Conservation (phyloP, 2,113 vertebrate genomes). For the Taxidea taxus region DNA sequence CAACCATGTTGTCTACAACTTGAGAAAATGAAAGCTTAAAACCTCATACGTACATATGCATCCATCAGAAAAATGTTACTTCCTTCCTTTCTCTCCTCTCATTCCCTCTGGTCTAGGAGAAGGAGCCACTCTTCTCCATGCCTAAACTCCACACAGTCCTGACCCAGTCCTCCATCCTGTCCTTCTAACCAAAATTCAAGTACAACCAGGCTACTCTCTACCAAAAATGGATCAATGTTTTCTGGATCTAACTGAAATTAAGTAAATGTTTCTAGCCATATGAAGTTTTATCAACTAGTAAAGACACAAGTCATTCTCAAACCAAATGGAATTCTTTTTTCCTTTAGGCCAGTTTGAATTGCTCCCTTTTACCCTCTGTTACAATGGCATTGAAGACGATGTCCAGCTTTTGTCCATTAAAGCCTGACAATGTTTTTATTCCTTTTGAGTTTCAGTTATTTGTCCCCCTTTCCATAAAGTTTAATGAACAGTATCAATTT, state of each 20-base stretch:
- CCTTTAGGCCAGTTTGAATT: neutral
- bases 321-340: neutral
- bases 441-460: slow-evolving; percentile 19
- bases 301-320: neutral
- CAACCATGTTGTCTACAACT: neutral
- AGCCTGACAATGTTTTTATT: neutral
- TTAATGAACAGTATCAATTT: slow-evolving; percentile 35
- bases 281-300: neutral
- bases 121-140: neutral
- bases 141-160: neutral
- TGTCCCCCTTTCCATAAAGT: neutral
- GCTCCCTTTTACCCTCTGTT: neutral
- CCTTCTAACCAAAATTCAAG: neutral
- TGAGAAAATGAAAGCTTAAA: neutral
- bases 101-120: neutral
- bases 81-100: neutral
- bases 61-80: neutral
- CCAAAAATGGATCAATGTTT: neutral
- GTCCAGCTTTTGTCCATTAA: neutral
- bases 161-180: neutral
- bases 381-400: neutral
- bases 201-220: neutral
- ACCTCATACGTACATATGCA: neutral
- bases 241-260: neutral
- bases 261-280: neutral